phyloP scores from a whole-genome alignment of 2,888 invertebrate genomes.

The Argyresthia albistria region DNA sequence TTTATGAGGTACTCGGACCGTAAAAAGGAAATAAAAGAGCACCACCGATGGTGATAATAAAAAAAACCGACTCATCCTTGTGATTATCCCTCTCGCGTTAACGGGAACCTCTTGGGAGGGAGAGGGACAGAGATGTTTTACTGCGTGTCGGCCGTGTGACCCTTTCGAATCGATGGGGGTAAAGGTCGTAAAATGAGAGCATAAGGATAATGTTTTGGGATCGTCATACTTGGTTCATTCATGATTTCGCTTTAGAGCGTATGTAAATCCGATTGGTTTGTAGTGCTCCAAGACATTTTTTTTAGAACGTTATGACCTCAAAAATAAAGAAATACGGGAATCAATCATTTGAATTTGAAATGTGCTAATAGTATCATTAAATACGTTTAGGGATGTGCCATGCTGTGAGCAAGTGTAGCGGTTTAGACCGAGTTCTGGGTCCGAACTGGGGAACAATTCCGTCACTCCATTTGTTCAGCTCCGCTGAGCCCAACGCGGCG shows the following conservation, averaged over 20 bases:
- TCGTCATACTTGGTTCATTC: slow-evolving; percentile 70
- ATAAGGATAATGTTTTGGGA: slow-evolving; percentile 73
- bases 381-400: slow-evolving; percentile 47
- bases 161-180: slow-evolving; percentile 70
- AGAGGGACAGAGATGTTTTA: slow-evolving; percentile 46
- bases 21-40: slow-evolving; percentile 75
- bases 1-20: slow-evolving; percentile 74
- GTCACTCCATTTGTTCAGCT: slow-evolving; percentile 65
- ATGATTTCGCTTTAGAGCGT: slow-evolving; percentile 70
- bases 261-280: slow-evolving; percentile 68
- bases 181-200: slow-evolving; percentile 72
- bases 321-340: slow-evolving; percentile 8
- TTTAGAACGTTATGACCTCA: neutral
- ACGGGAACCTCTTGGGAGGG: slow-evolving; percentile 33
- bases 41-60: slow-evolving; percentile 74
- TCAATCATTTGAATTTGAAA: slow-evolving; percentile 50
- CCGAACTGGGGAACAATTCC: slow-evolving; percentile 25
- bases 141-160: slow-evolving; percentile 62
- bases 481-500: slow-evolving; percentile 45
- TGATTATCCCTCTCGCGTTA: slow-evolving; percentile 65
- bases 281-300: slow-evolving; percentile 43
- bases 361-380: slow-evolving; percentile 52
- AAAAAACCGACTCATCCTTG: slow-evolving; percentile 72
- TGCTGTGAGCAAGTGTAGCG: slow-evolving; percentile 21
- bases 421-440: neutral